phyloP scores from a whole-genome alignment of 2,113 vertebrate genomes.

The Scopus umbretta region DNA sequence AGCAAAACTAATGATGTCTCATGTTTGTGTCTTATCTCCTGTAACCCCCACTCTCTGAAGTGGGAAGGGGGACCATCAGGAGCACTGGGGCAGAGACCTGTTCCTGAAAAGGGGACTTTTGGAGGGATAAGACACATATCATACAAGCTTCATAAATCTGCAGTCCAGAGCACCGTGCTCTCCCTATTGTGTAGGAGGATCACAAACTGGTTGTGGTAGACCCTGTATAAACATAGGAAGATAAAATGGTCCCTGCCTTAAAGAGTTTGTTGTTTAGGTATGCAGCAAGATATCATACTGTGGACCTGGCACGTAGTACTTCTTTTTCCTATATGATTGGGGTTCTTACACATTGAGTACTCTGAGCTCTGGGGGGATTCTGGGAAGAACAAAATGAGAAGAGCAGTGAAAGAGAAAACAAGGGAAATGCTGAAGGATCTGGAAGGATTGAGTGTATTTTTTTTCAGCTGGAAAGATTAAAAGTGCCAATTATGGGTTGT shows the following conservation, averaged over 20 bases:
- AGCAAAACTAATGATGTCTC: neutral
- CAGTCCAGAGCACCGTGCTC: neutral
- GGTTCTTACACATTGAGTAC: neutral
- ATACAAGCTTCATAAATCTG: neutral
- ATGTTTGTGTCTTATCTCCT: neutral
- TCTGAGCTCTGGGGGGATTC: neutral
- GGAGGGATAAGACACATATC: neutral
- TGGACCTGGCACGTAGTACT: neutral
- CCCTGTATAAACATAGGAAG: neutral
- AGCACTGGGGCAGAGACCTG: neutral
- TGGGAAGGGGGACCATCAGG: neutral
- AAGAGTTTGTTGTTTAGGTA: neutral
- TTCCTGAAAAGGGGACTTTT: neutral
- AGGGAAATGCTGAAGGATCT: neutral
- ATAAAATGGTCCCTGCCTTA: neutral
- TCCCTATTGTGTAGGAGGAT: neutral
- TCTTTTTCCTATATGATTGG: neutral
- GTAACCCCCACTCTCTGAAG: neutral
- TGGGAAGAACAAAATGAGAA: neutral
- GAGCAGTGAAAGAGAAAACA: neutral
- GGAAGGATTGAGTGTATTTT: neutral
- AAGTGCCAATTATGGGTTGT: neutral
- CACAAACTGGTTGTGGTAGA: neutral
- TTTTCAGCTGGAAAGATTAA: neutral
- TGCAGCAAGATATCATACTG: neutral